These are phyloP conservation scores for Hirtodrosophila confusa DNA, from an alignment of 2,888 invertebrate species.

Conservation along the genomic window DNA sequence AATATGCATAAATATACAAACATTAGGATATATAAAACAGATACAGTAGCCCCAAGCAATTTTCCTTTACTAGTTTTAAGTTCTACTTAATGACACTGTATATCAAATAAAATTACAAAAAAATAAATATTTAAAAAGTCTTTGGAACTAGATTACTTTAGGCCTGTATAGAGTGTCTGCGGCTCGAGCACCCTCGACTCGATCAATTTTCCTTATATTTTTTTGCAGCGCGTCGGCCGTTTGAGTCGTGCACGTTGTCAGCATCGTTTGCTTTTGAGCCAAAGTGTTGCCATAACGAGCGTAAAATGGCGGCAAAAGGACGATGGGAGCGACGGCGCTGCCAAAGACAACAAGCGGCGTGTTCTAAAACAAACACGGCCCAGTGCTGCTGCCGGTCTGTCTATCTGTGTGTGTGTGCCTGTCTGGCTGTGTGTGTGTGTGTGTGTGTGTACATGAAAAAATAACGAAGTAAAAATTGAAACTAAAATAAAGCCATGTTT, in stretches of 20 bases:
- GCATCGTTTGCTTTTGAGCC: conserved; percentile 73
- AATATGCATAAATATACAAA: no score
- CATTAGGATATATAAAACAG: no score
- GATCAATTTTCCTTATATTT: conserved; percentile 25
- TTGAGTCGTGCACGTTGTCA: conserved; percentile 61
- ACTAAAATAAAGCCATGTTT: conserved; percentile 80
- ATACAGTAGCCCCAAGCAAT: no score
- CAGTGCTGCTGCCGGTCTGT: conserved; percentile 9
- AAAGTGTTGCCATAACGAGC: conserved; percentile 80
- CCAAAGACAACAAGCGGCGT: conserved; percentile 68
- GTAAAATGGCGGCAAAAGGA: conserved; percentile 77
- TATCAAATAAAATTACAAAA: no score
- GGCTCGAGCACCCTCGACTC: no score
- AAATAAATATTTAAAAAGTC: no score
- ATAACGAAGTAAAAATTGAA: conserved; percentile 80
- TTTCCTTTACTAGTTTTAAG: no score
- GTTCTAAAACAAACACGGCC: conserved; percentile 72
- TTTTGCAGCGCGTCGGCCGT: conserved; percentile 56
- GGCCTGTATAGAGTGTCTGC: neutral
- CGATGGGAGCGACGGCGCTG: conserved; percentile 5
- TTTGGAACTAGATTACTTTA: neutral
- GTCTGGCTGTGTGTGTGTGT: conserved; percentile 11
- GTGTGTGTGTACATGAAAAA: conserved; percentile 48
- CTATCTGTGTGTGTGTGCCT: neutral
- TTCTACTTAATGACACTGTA: no score